Evolutionary conservation across 2,113 vertebrate genomes (phyloP).

Genomic region (Bujurquina vittata): DNA sequence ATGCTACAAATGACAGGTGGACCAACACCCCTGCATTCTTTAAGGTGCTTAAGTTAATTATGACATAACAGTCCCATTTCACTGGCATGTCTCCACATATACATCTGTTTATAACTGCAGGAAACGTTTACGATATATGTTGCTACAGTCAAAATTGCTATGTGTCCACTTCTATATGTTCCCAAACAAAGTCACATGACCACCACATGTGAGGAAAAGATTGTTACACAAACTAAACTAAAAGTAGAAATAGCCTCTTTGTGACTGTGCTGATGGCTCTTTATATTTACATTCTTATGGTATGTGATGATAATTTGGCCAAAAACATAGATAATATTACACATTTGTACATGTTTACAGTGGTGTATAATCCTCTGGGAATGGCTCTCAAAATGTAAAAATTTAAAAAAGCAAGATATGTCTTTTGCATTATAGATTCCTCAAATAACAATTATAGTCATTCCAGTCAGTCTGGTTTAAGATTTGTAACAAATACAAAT

Average conservation of each 20-base stretch:
- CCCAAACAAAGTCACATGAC: conserved; percentile 71
- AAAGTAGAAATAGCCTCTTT: conserved; percentile 22
- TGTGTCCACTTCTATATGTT: conserved; percentile 36
- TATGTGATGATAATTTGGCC: background rate
- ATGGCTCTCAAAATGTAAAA: background rate
- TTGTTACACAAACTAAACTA: background rate
- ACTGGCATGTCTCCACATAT: background rate
- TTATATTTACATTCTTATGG: conserved; percentile 26
- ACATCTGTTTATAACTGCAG: conserved; percentile 49
- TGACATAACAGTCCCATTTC: background rate
- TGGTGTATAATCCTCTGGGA: background rate
- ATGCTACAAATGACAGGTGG: conserved; percentile 1
- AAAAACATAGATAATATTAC: background rate
- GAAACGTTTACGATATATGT: conserved; percentile 25
- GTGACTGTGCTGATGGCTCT: background rate
- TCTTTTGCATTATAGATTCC: background rate
- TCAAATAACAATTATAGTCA: background rate
- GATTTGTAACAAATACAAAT: background rate
- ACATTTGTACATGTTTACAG: background rate
- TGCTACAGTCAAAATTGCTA: conserved; percentile 24
- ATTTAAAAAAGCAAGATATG: background rate
- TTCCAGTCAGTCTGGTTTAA: background rate
- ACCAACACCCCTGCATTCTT: background rate
- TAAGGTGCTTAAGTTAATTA: background rate
- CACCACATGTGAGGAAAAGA: background rate